Evolutionary conservation across 1,140 invertebrate genomes (phyloP).

Genomic region (Ladona fulva): DNA sequence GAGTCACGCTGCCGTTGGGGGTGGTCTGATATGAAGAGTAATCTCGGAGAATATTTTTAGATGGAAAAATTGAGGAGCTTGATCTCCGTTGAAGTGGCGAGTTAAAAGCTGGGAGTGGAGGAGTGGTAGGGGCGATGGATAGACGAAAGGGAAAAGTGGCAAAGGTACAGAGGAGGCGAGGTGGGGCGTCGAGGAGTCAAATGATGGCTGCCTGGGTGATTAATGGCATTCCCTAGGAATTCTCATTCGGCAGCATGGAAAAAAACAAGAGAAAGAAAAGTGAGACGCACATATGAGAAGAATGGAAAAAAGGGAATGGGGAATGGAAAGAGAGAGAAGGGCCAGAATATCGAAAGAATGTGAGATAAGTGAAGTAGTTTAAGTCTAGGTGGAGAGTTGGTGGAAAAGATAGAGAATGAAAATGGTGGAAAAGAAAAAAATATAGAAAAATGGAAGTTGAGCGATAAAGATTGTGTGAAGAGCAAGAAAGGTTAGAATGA

Average conservation of each 20-base stretch:
- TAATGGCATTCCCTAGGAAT: conserved; percentile 6
- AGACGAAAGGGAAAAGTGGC: neutral
- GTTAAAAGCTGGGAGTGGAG: neutral
- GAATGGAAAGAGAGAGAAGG: neutral
- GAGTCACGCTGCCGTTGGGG: too few relatives aligned
- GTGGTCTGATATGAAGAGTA: too few relatives aligned
- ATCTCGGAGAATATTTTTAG: neutral
- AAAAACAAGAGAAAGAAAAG: neutral
- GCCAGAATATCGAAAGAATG: neutral
- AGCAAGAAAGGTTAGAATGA: too few relatives aligned
- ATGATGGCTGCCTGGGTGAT: neutral
- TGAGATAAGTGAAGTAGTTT: too few relatives aligned
- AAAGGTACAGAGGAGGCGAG: neutral
- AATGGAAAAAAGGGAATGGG: neutral
- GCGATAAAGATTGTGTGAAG: too few relatives aligned
- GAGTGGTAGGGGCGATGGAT: neutral
- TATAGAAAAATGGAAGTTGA: too few relatives aligned
- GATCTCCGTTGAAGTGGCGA: too few relatives aligned
- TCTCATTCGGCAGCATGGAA: conserved; percentile 2
- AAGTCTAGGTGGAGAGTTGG: too few relatives aligned
- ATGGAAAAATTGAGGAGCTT: neutral
- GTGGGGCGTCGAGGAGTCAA: neutral
- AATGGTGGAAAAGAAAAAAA: too few relatives aligned
- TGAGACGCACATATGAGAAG: neutral
- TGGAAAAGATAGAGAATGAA: too few relatives aligned